Evolutionary conservation across 2,113 vertebrate species (phyloP).

Genomic region (Geococcyx californianus): DNA sequence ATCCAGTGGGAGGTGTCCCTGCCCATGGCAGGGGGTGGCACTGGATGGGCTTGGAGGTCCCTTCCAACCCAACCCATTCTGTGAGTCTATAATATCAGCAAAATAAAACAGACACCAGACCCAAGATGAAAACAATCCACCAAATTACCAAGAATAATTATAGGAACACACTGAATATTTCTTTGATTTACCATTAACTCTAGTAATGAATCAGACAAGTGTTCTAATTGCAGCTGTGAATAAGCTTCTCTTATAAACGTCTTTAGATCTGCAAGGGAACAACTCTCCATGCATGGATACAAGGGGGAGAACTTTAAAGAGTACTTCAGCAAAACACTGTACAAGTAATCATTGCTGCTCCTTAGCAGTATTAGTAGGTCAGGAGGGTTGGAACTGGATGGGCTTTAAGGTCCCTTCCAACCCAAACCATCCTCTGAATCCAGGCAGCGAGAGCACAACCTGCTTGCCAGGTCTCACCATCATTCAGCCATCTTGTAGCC

Average conservation of each 20-base stretch:
- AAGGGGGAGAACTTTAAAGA: neutral
- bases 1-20: no score
- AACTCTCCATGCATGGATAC: neutral
- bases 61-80: no score
- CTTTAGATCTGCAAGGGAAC: neutral
- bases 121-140: neutral
- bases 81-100: neutral
- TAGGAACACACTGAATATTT: neutral
- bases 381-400: neutral
- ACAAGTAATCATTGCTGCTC: neutral
- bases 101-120: neutral
- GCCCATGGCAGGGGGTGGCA: no score
- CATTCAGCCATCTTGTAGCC: neutral
- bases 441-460: neutral
- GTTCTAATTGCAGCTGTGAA: conserved; percentile 4
- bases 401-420: no score
- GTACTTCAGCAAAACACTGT: neutral
- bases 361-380: neutral
- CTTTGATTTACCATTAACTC: conserved; percentile 28
- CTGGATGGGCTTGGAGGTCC: no score
- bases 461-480: neutral
- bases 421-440: no score
- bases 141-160: conserved; percentile 5
- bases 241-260: neutral
- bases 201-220: conserved; percentile 3